A percentile compares a stretch with the other conserved stretches of the same genome.
These are phyloP conservation scores for Drosophila repleta DNA, from an alignment of 1,140 invertebrate species.

Conservation along the genomic window DNA sequence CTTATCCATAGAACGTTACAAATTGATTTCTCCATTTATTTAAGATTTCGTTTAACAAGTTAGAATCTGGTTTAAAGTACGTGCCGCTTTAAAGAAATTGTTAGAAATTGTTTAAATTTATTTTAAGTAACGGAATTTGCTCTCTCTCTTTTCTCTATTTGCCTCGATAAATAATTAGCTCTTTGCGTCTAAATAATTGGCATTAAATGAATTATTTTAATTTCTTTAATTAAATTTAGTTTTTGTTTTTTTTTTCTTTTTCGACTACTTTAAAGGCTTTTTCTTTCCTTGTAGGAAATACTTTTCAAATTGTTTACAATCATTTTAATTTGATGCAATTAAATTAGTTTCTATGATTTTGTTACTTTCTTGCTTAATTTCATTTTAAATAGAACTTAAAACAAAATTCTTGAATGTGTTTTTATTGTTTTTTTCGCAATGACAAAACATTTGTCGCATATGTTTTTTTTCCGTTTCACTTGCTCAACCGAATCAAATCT, in stretches of 20 bases:
- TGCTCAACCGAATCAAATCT: background rate
- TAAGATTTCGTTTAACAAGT: constrained; percentile 14
- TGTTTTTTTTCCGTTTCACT: constrained; percentile 37
- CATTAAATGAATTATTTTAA: constrained; percentile 54
- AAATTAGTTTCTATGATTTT: constrained; percentile 36
- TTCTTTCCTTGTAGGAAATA: constrained; percentile 81
- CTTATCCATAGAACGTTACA: constrained; percentile 14
- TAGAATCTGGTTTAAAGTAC: constrained; percentile 35
- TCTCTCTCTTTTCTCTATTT: constrained; percentile 30
- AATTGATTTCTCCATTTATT: constrained; percentile 9
- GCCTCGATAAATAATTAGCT: constrained; percentile 37
- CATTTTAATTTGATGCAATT: constrained; percentile 43
- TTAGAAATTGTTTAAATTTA: constrained; percentile 29
- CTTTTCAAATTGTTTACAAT: constrained; percentile 67
- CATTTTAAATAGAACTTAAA: constrained; percentile 82
- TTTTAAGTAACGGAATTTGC: constrained; percentile 75
- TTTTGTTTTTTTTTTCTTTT: constrained; percentile 48
- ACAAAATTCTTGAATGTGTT: constrained; percentile 80
- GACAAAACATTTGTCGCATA: constrained; percentile 35
- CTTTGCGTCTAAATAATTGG: constrained; percentile 60
- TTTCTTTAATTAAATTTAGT: constrained; percentile 42
- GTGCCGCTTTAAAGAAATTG: constrained; percentile 41
- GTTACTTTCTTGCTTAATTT: constrained; percentile 50
- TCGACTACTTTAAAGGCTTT: constrained; percentile 76
- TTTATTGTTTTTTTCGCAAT: constrained; percentile 45